Percentiles rank a stretch among this genome's conserved stretches.
phyloP scores from a whole-genome alignment of 1,140 invertebrate species.

The Capitella teleta region DNA sequence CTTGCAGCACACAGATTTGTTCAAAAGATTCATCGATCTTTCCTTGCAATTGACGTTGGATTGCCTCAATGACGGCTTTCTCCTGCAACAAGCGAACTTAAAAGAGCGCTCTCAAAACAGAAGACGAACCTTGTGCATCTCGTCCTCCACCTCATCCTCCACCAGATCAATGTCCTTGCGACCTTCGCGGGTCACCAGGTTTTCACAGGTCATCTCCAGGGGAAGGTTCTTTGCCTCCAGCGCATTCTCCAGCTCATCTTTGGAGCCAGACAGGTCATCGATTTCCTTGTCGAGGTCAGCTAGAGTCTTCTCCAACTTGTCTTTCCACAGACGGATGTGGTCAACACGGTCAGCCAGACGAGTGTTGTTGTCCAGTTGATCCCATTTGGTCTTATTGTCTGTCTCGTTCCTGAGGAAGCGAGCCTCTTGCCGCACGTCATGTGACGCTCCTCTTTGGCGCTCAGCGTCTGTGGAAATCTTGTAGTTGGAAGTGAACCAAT shows the following conservation, averaged over 20 bases:
- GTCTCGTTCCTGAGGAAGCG: slow-evolving; percentile 58
- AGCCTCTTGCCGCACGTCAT: slow-evolving; percentile 62
- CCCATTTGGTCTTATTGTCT: slow-evolving; percentile 61
- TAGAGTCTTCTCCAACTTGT: slow-evolving; percentile 55
- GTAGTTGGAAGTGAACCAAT: slow-evolving; percentile 43
- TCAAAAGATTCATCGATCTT: slow-evolving; percentile 69
- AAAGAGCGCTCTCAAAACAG: too few relatives aligned
- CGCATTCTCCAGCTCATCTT: slow-evolving; percentile 62
- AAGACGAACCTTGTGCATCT: slow-evolving; percentile 65
- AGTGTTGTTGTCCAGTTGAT: slow-evolving; percentile 64
- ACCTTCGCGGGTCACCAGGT: slow-evolving; percentile 65
- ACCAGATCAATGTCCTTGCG: slow-evolving; percentile 67
- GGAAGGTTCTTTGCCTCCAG: slow-evolving; percentile 62
- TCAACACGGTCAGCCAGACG: slow-evolving; percentile 55
- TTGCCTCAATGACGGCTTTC: slow-evolving; percentile 58
- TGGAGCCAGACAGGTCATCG: slow-evolving; percentile 57
- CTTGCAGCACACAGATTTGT: slow-evolving; percentile 67
- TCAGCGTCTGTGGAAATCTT: slow-evolving; percentile 43
- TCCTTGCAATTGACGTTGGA: slow-evolving; percentile 58
- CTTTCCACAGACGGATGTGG: slow-evolving; percentile 52
- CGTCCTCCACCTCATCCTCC: slow-evolving; percentile 66
- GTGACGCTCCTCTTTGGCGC: slow-evolving; percentile 42
- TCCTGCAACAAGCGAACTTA: slow-evolving; percentile 52
- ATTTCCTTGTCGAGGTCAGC: slow-evolving; percentile 62
- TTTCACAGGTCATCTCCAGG: slow-evolving; percentile 62